phyloP scores from a whole-genome alignment of 2,113 vertebrate species.

The Thamnaconus septentrionalis region DNA sequence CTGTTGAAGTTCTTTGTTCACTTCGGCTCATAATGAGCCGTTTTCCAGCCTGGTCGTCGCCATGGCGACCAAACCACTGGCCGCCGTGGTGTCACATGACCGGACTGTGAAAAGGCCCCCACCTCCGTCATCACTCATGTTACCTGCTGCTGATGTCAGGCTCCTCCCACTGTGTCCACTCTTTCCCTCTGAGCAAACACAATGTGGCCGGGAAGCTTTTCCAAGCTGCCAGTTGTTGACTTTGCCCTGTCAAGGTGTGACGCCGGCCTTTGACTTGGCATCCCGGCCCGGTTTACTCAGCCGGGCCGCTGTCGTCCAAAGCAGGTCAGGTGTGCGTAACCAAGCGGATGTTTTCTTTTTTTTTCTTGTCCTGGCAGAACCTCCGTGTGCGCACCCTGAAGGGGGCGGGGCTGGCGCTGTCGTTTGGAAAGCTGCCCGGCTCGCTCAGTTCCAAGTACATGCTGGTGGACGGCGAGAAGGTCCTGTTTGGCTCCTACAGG shows the following conservation, averaged over 20 bases:
- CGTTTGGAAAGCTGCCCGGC: conserved; percentile 85
- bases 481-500: conserved; percentile 92
- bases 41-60: no score
- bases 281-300: not conserved
- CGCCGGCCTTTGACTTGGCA: not conserved
- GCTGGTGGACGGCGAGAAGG: conserved; percentile 94
- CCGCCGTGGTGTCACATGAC: not conserved
- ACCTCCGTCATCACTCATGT: not conserved
- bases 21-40: no score
- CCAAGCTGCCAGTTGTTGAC: no score
- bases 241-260: not conserved
- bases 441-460: conserved; percentile 87
- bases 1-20: no score
- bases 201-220: not conserved
- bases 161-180: not conserved
- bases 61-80: not conserved
- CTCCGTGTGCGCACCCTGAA: conserved; percentile 86
- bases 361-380: conserved; percentile 72
- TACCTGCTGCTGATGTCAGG: not conserved
- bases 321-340: not conserved
- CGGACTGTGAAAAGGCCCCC: not conserved
- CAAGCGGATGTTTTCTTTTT: conserved; percentile 17
- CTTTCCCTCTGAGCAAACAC: not conserved
- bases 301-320: not conserved
- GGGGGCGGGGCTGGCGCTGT: conserved; percentile 86